phyloP scores from a whole-genome alignment of 35 echinoderm and acorn worm species.

The Heliocidaris tuberculata region DNA sequence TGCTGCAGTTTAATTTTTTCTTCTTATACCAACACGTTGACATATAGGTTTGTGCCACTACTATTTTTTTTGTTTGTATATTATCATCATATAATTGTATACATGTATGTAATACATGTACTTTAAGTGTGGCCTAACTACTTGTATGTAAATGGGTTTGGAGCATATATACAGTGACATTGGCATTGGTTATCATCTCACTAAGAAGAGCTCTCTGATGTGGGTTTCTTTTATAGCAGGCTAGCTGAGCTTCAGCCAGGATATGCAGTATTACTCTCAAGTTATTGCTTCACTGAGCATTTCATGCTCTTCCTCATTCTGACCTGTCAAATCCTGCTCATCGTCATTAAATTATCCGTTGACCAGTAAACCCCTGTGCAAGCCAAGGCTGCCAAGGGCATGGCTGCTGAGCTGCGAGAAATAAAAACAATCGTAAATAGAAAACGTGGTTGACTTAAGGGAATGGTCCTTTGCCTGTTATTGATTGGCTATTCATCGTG shows the following conservation, averaged over 20 bases:
- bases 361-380: background rate
- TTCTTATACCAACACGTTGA: no score
- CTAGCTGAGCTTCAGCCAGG: background rate
- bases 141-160: no score
- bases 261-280: background rate
- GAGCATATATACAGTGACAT: no score
- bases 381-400: background rate
- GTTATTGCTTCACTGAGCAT: background rate
- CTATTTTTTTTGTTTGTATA: no score
- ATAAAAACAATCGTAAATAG: background rate
- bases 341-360: background rate
- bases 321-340: background rate
- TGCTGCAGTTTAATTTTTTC: no score
- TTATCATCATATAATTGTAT: no score
- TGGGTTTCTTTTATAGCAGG: background rate
- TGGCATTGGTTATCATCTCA: no score
- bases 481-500: background rate
- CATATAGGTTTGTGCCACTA: no score
- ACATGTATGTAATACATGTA: no score
- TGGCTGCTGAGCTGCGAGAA: background rate
- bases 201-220: no score
- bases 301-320: constrained; percentile 22
- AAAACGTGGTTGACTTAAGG: background rate
- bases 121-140: no score
- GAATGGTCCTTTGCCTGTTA: no score